phyloP scores from a whole-genome alignment of 2,113 vertebrate species.

The Perca flavescens region DNA sequence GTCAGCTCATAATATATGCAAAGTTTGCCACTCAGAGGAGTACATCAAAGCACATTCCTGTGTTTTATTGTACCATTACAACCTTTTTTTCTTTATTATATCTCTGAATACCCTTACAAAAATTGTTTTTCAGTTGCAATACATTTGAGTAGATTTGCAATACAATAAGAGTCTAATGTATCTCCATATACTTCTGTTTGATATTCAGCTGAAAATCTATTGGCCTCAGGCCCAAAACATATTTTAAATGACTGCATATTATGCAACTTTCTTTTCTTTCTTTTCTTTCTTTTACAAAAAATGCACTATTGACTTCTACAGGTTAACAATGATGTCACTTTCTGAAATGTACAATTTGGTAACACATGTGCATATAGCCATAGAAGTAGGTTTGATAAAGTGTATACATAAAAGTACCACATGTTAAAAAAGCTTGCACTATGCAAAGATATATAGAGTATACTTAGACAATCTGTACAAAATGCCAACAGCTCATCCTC shows the following conservation, averaged over 20 bases:
- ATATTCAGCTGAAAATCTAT: conserved; percentile 28
- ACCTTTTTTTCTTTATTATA: not conserved
- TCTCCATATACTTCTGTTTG: not conserved
- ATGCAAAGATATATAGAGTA: conserved; percentile 51
- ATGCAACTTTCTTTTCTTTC: conserved; percentile 38
- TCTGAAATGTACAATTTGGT: conserved; percentile 61
- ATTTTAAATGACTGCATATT: conserved; percentile 49
- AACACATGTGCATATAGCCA: conserved; percentile 60
- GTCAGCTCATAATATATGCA: conserved; percentile 33
- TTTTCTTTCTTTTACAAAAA: conserved; percentile 42
- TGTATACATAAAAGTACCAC: conserved; percentile 44
- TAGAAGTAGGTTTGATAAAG: conserved; percentile 47
- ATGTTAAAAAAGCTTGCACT: conserved; percentile 57
- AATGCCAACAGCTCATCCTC: conserved; percentile 31
- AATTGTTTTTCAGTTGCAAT: conserved; percentile 38
- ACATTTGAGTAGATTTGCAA: conserved; percentile 39
- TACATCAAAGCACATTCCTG: conserved; percentile 27
- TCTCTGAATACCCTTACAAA: not conserved
- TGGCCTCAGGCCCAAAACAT: conserved; percentile 21
- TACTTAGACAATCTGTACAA: conserved; percentile 64
- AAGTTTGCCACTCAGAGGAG: conserved; percentile 15
- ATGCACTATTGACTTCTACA: conserved; percentile 71
- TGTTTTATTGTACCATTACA: conserved; percentile 29
- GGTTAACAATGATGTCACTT: conserved; percentile 79
- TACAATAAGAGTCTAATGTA: not conserved